Conservation (phyloP, 1,140 invertebrate genomes). For the Drosophila ficusphila region DNA sequence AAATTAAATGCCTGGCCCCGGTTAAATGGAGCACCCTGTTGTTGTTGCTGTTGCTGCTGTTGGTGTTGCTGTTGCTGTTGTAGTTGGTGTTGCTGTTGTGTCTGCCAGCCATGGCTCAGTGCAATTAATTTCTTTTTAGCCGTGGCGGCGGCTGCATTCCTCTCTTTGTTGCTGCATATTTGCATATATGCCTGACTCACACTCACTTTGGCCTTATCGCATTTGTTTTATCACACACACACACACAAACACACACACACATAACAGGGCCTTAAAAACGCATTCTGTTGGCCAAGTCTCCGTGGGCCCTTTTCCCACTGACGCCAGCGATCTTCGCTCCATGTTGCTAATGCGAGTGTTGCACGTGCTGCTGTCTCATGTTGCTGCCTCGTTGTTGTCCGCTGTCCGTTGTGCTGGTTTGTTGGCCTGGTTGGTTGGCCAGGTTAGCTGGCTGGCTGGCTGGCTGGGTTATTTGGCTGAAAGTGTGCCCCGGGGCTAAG, state of each 20-base stretch:
- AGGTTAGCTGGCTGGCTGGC: slow-evolving; percentile 20
- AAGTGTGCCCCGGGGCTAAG: slow-evolving; percentile 77
- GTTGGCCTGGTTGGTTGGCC: slow-evolving; percentile 36
- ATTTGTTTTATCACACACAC: slow-evolving; percentile 78
- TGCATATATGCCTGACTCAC: slow-evolving; percentile 78
- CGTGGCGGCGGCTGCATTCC: slow-evolving; percentile 77
- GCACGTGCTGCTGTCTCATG: slow-evolving; percentile 65
- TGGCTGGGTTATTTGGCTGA: slow-evolving; percentile 31
- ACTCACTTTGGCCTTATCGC: slow-evolving; percentile 76
- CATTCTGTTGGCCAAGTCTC: slow-evolving; percentile 62
- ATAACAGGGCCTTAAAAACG: slow-evolving; percentile 61
- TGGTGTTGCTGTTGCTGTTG: slow-evolving; percentile 30
- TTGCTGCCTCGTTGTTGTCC: slow-evolving; percentile 37
- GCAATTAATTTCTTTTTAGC: slow-evolving; percentile 83
- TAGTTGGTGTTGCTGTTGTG: slow-evolving; percentile 34
- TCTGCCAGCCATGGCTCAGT: slow-evolving; percentile 66
- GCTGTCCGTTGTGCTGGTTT: slow-evolving; percentile 43
- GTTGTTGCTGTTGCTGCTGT: slow-evolving; percentile 36
- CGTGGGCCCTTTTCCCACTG: slow-evolving; percentile 32
- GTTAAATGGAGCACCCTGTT: slow-evolving; percentile 79
- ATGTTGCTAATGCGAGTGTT: slow-evolving; percentile 55
- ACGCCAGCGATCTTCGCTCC: slow-evolving; percentile 61
- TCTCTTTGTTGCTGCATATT: slow-evolving; percentile 76
- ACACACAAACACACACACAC: slow-evolving; percentile 19
- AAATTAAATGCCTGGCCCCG: slow-evolving; percentile 76